These are phyloP conservation scores for Euborellia annulipes DNA, from an alignment of 1,140 invertebrate genomes.

Conservation along the genomic window DNA sequence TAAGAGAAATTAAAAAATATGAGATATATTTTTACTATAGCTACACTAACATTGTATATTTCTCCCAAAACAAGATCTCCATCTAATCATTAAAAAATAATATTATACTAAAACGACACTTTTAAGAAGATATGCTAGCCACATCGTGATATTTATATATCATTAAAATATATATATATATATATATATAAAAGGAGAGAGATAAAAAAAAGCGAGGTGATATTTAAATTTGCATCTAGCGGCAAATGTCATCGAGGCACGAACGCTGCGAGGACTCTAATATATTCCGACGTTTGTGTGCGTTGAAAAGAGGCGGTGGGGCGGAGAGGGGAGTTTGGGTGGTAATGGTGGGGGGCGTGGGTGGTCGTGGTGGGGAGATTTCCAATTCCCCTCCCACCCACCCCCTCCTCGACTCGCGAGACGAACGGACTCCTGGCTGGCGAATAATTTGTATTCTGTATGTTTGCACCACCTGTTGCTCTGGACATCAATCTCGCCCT, in stretches of 20 bases:
- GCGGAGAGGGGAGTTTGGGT: constrained; percentile 8
- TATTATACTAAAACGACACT: too few species aligned
- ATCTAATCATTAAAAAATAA: too few species aligned
- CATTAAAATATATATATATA: too few species aligned
- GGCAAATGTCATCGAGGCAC: neutral
- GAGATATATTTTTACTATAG: too few species aligned
- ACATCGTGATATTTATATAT: too few species aligned
- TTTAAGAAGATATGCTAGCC: too few species aligned
- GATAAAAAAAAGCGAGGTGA: too few species aligned
- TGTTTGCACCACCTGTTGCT: constrained; percentile 6
- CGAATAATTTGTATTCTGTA: constrained; percentile 10
- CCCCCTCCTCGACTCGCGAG: neutral
- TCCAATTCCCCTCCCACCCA: constrained; percentile 6
- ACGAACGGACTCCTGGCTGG: constrained; percentile 12
- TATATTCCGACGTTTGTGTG: constrained; percentile 22
- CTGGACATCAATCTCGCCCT: constrained; percentile 8
- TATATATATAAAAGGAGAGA: too few species aligned
- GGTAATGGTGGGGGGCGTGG: constrained; percentile 12
- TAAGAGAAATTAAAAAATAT: too few species aligned
- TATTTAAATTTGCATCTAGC: neutral
- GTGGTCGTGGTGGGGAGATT: constrained; percentile 8
- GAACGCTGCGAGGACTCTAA: neutral
- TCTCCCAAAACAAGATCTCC: too few species aligned
- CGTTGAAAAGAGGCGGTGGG: constrained; percentile 23
- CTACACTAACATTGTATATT: too few species aligned